These are phyloP conservation scores for Zaprionus ornatus DNA, from an alignment of 1,140 invertebrate species.

Conservation along the genomic window DNA sequence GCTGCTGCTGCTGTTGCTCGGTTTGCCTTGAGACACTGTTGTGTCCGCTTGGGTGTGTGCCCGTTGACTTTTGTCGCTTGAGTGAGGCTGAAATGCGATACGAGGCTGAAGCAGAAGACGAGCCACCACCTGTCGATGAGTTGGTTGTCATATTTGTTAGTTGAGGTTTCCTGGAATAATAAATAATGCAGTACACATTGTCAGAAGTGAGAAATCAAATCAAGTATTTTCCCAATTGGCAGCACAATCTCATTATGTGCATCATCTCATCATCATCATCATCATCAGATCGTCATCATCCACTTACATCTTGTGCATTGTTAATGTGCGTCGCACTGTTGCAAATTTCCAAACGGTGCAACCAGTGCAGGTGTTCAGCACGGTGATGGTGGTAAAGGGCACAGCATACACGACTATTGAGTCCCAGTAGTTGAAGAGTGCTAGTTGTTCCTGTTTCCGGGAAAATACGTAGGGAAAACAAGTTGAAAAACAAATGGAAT, in stretches of 20 bases:
- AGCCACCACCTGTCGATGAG: constrained; percentile 50
- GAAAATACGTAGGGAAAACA: constrained; percentile 4
- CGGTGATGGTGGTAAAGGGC: constrained; percentile 88
- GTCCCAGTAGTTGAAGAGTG: constrained; percentile 88
- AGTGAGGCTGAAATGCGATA: constrained; percentile 66
- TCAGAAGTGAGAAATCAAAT: background rate
- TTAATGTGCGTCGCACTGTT: constrained; percentile 85
- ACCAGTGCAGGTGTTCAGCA: constrained; percentile 89
- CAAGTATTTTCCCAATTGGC: constrained; percentile 23
- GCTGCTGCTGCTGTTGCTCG: constrained; percentile 52
- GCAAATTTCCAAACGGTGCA: constrained; percentile 87
- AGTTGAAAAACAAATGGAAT: background rate
- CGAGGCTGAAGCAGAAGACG: constrained; percentile 23
- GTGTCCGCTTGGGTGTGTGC: constrained; percentile 71
- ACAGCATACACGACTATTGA: constrained; percentile 88
- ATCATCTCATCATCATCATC: constrained; percentile 2
- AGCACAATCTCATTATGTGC: background rate
- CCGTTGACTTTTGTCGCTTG: constrained; percentile 69
- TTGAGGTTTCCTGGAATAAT: constrained; percentile 62
- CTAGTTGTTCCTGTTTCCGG: constrained; percentile 84
- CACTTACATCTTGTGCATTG: constrained; percentile 81
- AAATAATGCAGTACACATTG: constrained; percentile 11
- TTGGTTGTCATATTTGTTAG: constrained; percentile 67
- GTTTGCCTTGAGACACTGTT: constrained; percentile 53
- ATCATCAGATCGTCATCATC: background rate